phyloP scores from a whole-genome alignment of 2,113 vertebrate genomes.

The Leptobrachium ailaonicum region DNA sequence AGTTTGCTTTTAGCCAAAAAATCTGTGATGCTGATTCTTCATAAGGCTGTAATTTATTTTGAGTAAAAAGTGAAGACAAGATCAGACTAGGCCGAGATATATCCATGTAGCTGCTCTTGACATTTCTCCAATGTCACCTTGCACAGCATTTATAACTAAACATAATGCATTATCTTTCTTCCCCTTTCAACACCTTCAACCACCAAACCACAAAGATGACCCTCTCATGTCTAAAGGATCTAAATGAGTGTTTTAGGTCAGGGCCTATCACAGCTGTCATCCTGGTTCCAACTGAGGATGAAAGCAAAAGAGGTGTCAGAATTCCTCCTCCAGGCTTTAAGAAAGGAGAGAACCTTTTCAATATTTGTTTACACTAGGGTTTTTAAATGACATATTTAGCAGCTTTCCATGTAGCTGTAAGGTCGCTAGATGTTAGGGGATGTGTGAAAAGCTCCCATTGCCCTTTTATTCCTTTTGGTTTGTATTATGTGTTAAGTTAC shows the following conservation, averaged over 20 bases:
- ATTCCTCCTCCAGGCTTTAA: constrained; percentile 18
- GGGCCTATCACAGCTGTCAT: constrained; percentile 36
- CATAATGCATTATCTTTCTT: constrained; percentile 33
- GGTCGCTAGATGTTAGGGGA: constrained; percentile 12
- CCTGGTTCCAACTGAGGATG: constrained; percentile 4
- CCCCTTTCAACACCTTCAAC: constrained; percentile 32
- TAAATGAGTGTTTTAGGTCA: constrained; percentile 38
- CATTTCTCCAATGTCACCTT: constrained; percentile 41
- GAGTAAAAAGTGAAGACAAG: constrained; percentile 19
- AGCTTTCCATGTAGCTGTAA: constrained; percentile 24
- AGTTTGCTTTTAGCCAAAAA: no score
- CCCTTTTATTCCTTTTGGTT: no score
- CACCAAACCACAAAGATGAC: constrained; percentile 25
- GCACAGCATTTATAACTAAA: constrained; percentile 24
- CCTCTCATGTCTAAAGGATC: constrained; percentile 23
- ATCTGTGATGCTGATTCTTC: constrained; percentile 1
- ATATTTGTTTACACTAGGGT: constrained; percentile 35
- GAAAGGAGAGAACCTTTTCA: constrained; percentile 26
- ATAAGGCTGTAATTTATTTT: constrained; percentile 6
- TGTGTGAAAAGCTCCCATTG: constrained; percentile 11
- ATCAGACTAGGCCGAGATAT: constrained; percentile 27
- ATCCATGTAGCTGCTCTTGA: constrained; percentile 18
- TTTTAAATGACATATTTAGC: constrained; percentile 26
- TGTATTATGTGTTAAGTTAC: no score
- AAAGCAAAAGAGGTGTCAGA: constrained; percentile 36